phyloP scores from a whole-genome alignment of 2,888 invertebrate species.

The Branchellion lobata region DNA sequence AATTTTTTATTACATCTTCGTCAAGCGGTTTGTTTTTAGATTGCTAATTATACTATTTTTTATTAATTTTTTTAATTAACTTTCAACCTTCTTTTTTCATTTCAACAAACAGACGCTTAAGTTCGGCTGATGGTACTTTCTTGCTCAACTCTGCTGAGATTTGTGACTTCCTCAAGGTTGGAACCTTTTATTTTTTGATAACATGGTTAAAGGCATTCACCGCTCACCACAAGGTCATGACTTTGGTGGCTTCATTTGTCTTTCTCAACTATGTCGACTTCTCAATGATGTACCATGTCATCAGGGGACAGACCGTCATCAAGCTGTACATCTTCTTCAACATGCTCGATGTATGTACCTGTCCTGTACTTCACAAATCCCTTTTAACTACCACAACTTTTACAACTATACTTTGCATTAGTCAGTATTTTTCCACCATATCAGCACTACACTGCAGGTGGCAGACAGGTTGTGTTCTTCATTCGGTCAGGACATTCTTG shows the following conservation, averaged over 20 bases:
- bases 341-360: constrained; percentile 82
- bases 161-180: constrained; percentile 85
- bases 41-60: background rate
- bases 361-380: background rate
- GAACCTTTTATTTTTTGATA: background rate
- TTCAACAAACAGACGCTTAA: background rate
- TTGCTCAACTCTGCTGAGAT: constrained; percentile 68
- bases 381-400: background rate
- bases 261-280: constrained; percentile 90
- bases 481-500: constrained; percentile 90
- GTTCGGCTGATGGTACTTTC: constrained; percentile 44
- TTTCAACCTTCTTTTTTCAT: background rate
- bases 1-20: constrained; percentile 61
- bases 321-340: constrained; percentile 99
- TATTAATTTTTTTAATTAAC: background rate
- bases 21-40: constrained; percentile 32
- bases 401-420: background rate
- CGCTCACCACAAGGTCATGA: too few species aligned
- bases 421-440: background rate
- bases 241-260: constrained; percentile 76
- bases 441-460: constrained; percentile 59
- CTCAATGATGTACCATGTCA: constrained; percentile 92
- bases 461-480: constrained; percentile 90
- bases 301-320: constrained; percentile 89
- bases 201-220: too few species aligned